Evolutionary conservation across 2,888 invertebrate genomes (phyloP), one percentile per base, ranked within the genome.

Genomic region (Drosophila austrosaltans): DNA sequence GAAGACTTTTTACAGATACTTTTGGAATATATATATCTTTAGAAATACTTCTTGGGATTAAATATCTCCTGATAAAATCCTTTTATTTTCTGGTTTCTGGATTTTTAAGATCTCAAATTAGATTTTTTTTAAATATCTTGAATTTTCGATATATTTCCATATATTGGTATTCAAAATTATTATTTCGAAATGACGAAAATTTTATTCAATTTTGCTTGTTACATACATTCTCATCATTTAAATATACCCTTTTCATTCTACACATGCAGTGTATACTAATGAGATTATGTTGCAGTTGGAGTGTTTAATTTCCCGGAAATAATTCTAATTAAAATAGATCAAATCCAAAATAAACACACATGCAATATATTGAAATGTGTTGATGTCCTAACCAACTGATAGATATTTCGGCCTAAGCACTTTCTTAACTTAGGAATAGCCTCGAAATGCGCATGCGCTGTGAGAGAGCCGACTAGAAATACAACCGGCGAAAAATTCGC

Each of bases 401-500:
- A 48, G 10, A 25, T 25, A 25, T 25, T 25, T 48, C 16, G 22
- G 22, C n/a, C 28, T 39, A 25, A 36, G 6, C 53, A n/a, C 36
- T 10, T 32, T 61, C 48, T 12, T 20, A 20, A 48, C 32, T 36
- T 2, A 53, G 64, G 57, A 66, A 5, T 30, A 30, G 5, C 5
- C 1, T 5, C 6, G 16, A 30, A 30, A 44, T 40, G 78, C 66
- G 76, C 71, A 32, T 74, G 70, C 66, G 68, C 54, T 44, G 40
- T 16, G 63, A 76, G 72, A 32, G 61, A 62, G 42, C 10, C 48
- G 20, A 68, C 40, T 56, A 28, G n/a, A 48, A 30, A 69, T 61
- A 75, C 54, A 72, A 68, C 77, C 84, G 84, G 84, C 75, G 8
- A 61, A 78, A 72, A 74, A 65, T 64, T 28, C 63, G 73, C 64